phyloP scores from a whole-genome alignment of 2,888 invertebrate species.

The Boloria selene region DNA sequence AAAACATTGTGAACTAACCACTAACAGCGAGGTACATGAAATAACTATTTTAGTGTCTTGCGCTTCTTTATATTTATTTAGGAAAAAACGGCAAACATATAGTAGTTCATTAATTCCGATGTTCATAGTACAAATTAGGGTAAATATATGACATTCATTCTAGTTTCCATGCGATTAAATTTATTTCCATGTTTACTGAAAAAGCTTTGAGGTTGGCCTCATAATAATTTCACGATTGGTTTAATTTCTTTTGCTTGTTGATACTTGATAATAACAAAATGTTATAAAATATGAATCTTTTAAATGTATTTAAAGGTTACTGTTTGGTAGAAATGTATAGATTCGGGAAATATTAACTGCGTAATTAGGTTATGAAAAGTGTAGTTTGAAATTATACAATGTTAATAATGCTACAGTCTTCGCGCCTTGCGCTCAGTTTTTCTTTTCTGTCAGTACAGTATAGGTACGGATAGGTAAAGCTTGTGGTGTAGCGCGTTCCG shows the following conservation, averaged over 20 bases:
- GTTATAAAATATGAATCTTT: not conserved
- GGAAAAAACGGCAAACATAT: conserved; percentile 7
- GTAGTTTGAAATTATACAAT: too few species aligned
- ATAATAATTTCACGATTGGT: conserved; percentile 7
- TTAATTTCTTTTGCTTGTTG: conserved; percentile 2
- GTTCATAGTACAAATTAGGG: conserved; percentile 14
- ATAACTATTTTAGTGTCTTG: not conserved
- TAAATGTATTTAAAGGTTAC: not conserved
- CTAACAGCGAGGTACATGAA: too few species aligned
- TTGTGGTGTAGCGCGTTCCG: too few species aligned
- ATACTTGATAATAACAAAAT: not conserved
- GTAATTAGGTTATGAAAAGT: not conserved
- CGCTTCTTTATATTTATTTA: conserved; percentile 5
- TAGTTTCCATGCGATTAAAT: conserved; percentile 17
- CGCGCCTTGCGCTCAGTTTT: too few species aligned
- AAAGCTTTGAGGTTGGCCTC: conserved; percentile 12
- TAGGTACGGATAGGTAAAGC: too few species aligned
- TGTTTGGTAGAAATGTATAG: too few species aligned
- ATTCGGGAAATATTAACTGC: too few species aligned
- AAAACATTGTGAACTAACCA: not conserved
- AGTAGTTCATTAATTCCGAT: conserved; percentile 18
- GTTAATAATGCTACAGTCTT: too few species aligned
- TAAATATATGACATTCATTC: conserved; percentile 16
- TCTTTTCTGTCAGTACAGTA: too few species aligned
- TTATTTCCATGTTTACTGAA: conserved; percentile 9